Evolutionary conservation across 2,888 invertebrate genomes (phyloP), one percentile per base, ranked within the genome.

Genomic region (Cryptosula pallasiana): DNA sequence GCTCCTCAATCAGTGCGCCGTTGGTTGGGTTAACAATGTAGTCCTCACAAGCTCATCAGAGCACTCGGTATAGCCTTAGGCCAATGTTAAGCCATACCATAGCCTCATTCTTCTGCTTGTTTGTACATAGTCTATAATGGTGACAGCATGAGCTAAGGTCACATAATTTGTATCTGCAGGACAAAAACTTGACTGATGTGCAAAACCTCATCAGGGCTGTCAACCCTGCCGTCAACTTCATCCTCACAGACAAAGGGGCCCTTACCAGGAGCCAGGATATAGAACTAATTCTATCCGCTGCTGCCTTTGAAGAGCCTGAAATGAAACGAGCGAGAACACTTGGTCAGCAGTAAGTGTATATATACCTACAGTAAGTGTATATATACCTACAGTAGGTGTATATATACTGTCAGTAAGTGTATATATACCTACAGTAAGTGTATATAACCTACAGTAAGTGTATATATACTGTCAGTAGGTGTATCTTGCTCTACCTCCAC

Each of bases 11-110:
- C 79, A 79, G 36, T 82, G 82, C 77, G 78, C 78, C 16, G 79
- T 81, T 71, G 83, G 83, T 25, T 83, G 81, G 81, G 81, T 82
- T 27, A 82, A 83, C 75, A 81, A 80, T 74, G 81, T 83, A 73
- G 74, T 83, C 34, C 80, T 81, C 74, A 82, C 81, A 9, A 79
- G 79, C 69, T 76, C 77, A 57, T 79, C 79, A 32, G 72, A 76
- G 5, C 58, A 75, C 55, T 73, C 77, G 76, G 78, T 78, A 74
- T 73, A 69, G 36, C 25, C 25, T n/a, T 23, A 55, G 20, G 9
- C 45, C 20, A 20, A 45, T 45, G 9, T 13, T 20, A 45, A 20
- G 9, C 20, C 9, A 45, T 9, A 45, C 45, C 20, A 45, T 45
- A 45, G 20, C 45, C 9, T 45, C 20, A 45, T 45, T 45, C 9